Evolutionary conservation across 1,140 invertebrate species (phyloP).

Genomic region (Anagrus nilaparvatae): DNA sequence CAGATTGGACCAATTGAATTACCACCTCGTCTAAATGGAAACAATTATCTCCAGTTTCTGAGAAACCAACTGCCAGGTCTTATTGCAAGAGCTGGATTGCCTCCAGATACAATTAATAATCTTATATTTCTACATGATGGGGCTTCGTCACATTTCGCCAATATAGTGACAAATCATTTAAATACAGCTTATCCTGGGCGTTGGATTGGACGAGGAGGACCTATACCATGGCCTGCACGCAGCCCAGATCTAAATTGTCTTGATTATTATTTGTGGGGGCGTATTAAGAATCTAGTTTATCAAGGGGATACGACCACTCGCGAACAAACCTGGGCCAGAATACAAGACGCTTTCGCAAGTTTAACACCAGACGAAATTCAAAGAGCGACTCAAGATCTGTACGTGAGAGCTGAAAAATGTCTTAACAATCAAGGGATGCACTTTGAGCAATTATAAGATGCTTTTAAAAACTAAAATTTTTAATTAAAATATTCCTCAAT

Average conservation of each 20-base stretch:
- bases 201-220: slow-evolving; percentile 7
- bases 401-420: too few relatives aligned
- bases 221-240: slow-evolving; percentile 12
- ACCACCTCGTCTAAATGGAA: too few relatives aligned
- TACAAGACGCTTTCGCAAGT: not conserved
- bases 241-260: slow-evolving; percentile 22
- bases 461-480: too few relatives aligned
- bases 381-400: too few relatives aligned
- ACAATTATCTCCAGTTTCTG: too few relatives aligned
- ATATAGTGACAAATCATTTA: not conserved
- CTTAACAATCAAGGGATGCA: too few relatives aligned
- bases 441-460: too few relatives aligned
- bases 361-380: slow-evolving; percentile 3
- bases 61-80: too few relatives aligned
- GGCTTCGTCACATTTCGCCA: not conserved
- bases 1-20: too few relatives aligned
- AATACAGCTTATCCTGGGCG: not conserved
- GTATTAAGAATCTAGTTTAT: slow-evolving; percentile 27
- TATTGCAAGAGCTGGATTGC: too few relatives aligned
- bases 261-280: slow-evolving; percentile 24
- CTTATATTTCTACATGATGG: not conserved
- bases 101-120: too few relatives aligned
- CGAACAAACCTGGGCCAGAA: not conserved
- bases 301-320: slow-evolving; percentile 5
- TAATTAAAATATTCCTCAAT: too few relatives aligned